Evolutionary conservation across 2,113 vertebrate genomes (phyloP), one percentile per base, ranked within the genome.

Genomic region (Synchiropus splendidus): DNA sequence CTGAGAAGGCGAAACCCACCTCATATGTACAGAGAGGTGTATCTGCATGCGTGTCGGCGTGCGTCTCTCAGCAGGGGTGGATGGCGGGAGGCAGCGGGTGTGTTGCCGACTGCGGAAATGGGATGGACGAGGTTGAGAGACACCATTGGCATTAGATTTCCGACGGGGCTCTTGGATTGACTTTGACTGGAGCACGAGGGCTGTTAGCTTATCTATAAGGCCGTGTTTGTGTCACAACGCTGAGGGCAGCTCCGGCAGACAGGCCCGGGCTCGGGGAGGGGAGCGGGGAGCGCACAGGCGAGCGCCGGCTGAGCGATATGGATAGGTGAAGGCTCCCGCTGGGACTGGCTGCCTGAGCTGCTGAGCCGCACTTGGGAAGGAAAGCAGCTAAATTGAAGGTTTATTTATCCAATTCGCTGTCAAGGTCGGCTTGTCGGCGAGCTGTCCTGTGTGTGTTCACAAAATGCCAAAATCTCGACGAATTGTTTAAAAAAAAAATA

Each of bases 351-450:
- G 87, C 83, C 75, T 52, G 79, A 84, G 87, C 70, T 60, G 75
- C 66, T 71, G 38, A 88, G 80, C 81, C 77, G 86, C 82, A 40
- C 54, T 36, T 51, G 66, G 54, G 61, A 87, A 86, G 86, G 70
- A 89, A 90, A 84, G 79, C 67, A 85, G 88, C 89, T 92, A 94
- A 96, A 96, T 94, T 95, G 95, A 96, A 94, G 92, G 95, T 97
- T 97, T 97, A 97, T 97, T 98, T 98, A 94, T 98, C 95, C 92
- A 89, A 88, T 92, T 92, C 86, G 84, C 92, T 98, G 95, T 97
- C 95, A 97, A 92, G 92, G 92, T 94, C 90, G 87, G 88, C 89
- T 88, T 90, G 89, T 94, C 89, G 83, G 88, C 86, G 87, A 91
- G 90, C 91, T 90, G 92, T 95, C 92, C 92, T 91, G 76, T 85